Conservation (phyloP, 1,140 invertebrate genomes). For the Danaus plexippus region DNA sequence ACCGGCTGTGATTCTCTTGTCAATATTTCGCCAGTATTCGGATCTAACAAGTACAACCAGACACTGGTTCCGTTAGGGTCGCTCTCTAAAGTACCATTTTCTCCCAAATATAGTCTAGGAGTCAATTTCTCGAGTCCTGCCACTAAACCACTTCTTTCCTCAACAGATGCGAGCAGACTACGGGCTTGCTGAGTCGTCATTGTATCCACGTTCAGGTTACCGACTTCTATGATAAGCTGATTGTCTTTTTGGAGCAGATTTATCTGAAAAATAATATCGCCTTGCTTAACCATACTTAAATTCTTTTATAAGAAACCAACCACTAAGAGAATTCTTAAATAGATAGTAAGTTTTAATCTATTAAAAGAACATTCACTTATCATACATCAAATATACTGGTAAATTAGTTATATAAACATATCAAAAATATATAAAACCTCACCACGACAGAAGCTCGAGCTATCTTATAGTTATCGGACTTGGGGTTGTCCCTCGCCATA, state of each 20-base stretch:
- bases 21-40: conserved; percentile 81
- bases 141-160: conserved; percentile 81
- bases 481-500: conserved; percentile 83
- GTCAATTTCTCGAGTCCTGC: conserved; percentile 85
- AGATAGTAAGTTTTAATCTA: too few species aligned
- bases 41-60: conserved; percentile 90
- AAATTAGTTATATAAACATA: too few species aligned
- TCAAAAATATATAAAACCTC: conserved; percentile 27
- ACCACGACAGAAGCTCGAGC: conserved; percentile 78
- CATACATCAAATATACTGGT: too few species aligned
- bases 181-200: conserved; percentile 76
- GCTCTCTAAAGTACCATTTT: conserved; percentile 82
- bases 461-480: conserved; percentile 73
- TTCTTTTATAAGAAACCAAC: too few species aligned
- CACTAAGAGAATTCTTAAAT: too few species aligned
- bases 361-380: too few species aligned
- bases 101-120: conserved; percentile 76
- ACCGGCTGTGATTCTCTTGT: conserved; percentile 79
- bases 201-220: conserved; percentile 80
- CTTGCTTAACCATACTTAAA: too few species aligned
- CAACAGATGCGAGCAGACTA: conserved; percentile 78
- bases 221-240: conserved; percentile 84
- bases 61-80: conserved; percentile 85
- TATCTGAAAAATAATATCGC: conserved; percentile 39
- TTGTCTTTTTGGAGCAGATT: conserved; percentile 73